Evolutionary conservation across 2,888 invertebrate species (phyloP).

Genomic region (Lapara coniferarum): DNA sequence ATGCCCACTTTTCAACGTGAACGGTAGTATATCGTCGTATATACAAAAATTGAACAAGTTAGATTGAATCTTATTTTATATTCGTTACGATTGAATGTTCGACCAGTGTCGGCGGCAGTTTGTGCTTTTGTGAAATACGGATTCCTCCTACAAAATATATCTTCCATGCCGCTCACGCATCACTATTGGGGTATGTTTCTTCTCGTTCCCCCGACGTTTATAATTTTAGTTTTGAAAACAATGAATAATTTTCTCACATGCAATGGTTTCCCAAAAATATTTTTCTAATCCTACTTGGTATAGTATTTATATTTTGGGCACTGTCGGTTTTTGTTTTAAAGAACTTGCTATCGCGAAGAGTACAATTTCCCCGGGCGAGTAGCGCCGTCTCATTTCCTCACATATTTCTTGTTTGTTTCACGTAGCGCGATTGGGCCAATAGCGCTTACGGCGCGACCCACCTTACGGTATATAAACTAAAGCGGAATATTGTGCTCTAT

Average conservation of each 20-base stretch:
- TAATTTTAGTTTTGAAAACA: conserved; percentile 22
- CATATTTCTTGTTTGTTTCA: conserved; percentile 81
- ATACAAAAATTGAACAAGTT: not conserved
- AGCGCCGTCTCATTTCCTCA: conserved; percentile 72
- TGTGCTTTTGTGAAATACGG: conserved; percentile 40
- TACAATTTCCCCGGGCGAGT: conserved; percentile 41
- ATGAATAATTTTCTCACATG: conserved; percentile 18
- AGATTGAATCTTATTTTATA: not conserved
- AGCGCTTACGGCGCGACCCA: conserved; percentile 81
- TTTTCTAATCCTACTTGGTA: not conserved
- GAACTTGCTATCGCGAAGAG: not conserved
- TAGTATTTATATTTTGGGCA: conserved; percentile 15
- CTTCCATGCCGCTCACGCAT: conserved; percentile 58
- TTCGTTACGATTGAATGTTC: conserved; percentile 34
- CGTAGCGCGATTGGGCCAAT: conserved; percentile 79
- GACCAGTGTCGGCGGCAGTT: conserved; percentile 32
- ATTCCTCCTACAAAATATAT: conserved; percentile 58
- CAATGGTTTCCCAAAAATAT: conserved; percentile 9
- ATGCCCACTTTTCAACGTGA: conserved; percentile 73
- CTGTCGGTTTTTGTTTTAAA: not conserved
- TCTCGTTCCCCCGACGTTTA: conserved; percentile 26
- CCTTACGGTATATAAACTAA: conserved; percentile 78
- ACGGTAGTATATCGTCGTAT: not conserved
- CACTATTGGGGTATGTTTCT: conserved; percentile 22
- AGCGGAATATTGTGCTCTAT: conserved; percentile 78